phyloP scores from a whole-genome alignment of 2,113 vertebrate genomes.

The Archocentrus centrarchus region DNA sequence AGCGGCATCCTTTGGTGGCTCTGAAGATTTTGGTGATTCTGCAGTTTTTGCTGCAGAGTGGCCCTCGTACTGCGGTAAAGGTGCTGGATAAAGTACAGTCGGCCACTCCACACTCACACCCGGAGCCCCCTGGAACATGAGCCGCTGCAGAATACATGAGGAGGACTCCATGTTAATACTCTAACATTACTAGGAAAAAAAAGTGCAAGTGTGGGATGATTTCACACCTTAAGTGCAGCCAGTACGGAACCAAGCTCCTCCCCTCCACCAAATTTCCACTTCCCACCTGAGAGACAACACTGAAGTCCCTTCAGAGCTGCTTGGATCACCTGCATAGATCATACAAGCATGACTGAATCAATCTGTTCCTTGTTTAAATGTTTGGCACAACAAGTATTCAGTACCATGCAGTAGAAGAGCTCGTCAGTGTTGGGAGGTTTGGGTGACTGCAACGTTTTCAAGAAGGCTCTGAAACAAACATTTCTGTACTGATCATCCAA shows the following conservation, averaged over 20 bases:
- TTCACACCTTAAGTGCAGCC: slow-evolving; percentile 90
- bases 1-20: slow-evolving; percentile 66
- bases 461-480: slow-evolving; percentile 87
- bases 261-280: slow-evolving; percentile 86
- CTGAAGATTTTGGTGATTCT: slow-evolving; percentile 77
- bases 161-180: slow-evolving; percentile 1
- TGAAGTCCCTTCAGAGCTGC: slow-evolving; percentile 93
- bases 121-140: slow-evolving; percentile 94
- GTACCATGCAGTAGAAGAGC: slow-evolving; percentile 90
- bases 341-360: neutral
- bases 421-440: slow-evolving; percentile 86
- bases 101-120: slow-evolving; percentile 91
- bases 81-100: slow-evolving; percentile 87
- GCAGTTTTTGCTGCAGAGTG: slow-evolving; percentile 71
- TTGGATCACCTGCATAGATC: slow-evolving; percentile 85
- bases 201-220: neutral
- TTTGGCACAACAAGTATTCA: neutral
- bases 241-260: slow-evolving; percentile 91
- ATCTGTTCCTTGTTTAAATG: neutral
- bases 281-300: slow-evolving; percentile 88
- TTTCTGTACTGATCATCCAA: slow-evolving; percentile 90
- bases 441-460: slow-evolving; percentile 86
- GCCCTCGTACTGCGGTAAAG: slow-evolving; percentile 91
- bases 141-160: slow-evolving; percentile 82
- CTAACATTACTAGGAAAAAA: neutral